Conservation (phyloP, 2,888 invertebrate species). For the Ernsta delagoae region DNA sequence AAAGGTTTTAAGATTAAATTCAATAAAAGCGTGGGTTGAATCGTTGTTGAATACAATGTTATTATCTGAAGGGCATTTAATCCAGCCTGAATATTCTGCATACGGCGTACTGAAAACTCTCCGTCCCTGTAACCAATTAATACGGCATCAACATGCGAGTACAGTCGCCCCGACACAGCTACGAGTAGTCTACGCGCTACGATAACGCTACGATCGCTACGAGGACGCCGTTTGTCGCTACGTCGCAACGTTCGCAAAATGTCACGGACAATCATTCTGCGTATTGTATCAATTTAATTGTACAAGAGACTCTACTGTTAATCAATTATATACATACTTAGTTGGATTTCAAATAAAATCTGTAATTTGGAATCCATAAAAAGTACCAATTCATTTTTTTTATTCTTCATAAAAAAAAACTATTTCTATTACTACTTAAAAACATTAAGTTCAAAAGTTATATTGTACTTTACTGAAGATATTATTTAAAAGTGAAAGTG, state of each 20-base stretch:
- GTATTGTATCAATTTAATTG: background rate
- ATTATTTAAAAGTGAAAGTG: no score
- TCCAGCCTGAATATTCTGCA: slow-evolving; percentile 7
- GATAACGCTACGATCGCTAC: background rate
- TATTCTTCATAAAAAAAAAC: no score
- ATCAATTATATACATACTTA: no score
- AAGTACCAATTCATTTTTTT: no score
- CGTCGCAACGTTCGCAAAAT: background rate
- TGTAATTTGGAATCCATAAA: no score
- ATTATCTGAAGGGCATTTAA: slow-evolving; percentile 1
- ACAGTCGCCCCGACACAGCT: background rate
- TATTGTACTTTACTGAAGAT: no score
- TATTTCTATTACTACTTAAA: no score
- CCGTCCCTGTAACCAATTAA: slow-evolving; percentile 11
- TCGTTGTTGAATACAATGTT: slow-evolving; percentile 4
- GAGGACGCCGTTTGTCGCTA: background rate
- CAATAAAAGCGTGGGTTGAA: background rate
- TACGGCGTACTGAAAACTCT: slow-evolving; percentile 6
- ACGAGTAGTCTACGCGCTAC: background rate
- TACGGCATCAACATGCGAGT: background rate
- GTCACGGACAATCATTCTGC: background rate
- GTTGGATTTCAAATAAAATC: no score
- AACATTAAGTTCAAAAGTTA: no score
- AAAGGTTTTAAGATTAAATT: background rate
- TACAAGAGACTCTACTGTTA: no score